Conservation (phyloP, 2,797 vertebrate species). For the Bufotes viridis region DNA sequence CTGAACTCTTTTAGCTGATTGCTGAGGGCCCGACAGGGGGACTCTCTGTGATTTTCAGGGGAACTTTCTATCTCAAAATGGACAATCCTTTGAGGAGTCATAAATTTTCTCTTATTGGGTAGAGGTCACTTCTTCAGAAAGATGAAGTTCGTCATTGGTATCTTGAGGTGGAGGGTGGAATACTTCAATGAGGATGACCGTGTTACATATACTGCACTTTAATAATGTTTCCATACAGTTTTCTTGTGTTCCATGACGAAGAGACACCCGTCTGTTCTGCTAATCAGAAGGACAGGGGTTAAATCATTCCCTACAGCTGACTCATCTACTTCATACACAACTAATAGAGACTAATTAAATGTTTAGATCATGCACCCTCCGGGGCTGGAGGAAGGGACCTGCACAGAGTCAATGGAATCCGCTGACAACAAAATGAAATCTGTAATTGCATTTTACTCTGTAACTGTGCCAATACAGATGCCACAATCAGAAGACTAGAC, state of each 20-base stretch:
- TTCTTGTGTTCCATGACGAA: not conserved
- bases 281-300: not conserved
- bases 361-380: not conserved
- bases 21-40: too few relatives aligned
- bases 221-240: not conserved
- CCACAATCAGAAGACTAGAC: not conserved
- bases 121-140: not conserved
- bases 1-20: not conserved
- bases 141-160: not conserved
- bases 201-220: not conserved
- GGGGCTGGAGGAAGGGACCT: not conserved
- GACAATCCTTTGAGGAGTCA: not conserved
- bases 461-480: not conserved
- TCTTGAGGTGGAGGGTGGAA: not conserved
- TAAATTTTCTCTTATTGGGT: not conserved
- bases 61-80: too few relatives aligned
- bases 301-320: not conserved
- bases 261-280: not conserved
- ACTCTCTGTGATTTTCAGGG: too few relatives aligned
- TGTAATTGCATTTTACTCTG: not conserved
- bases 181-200: not conserved
- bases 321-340: conserved; percentile 12
- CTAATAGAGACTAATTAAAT: conserved; percentile 31
- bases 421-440: not conserved
- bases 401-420: not conserved